Evolutionary conservation across 2,888 invertebrate species (phyloP).

Genomic region (Oligia latruncula): DNA sequence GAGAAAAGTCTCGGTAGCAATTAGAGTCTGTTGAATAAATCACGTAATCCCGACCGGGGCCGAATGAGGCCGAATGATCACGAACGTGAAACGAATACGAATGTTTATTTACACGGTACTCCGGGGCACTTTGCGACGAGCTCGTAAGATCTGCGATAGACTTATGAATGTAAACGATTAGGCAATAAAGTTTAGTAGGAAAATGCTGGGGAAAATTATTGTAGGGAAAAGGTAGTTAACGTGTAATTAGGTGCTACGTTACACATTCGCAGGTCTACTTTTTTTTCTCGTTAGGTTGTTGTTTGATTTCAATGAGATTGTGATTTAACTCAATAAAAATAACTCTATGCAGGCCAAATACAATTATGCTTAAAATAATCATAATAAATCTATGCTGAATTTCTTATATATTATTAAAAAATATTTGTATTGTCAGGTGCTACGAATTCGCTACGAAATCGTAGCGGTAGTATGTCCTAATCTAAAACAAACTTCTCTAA

Average conservation of each 20-base stretch:
- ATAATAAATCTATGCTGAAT: background rate
- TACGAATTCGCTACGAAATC: conserved; percentile 24
- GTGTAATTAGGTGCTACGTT: background rate
- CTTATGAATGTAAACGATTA: conserved; percentile 50
- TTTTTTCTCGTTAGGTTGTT: background rate
- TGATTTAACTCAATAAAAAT: background rate
- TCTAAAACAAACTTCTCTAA: background rate
- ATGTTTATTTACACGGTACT: conserved; percentile 77
- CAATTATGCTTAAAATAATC: background rate
- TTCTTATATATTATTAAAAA: background rate
- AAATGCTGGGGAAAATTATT: conserved; percentile 25
- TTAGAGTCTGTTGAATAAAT: conserved; percentile 75
- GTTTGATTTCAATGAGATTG: background rate
- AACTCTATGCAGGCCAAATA: background rate
- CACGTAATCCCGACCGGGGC: conserved; percentile 70
- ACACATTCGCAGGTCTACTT: background rate
- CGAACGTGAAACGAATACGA: conserved; percentile 71
- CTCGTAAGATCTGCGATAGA: conserved; percentile 48
- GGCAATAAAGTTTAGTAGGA: conserved; percentile 35
- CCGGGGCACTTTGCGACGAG: conserved; percentile 65
- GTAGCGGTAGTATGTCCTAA: background rate
- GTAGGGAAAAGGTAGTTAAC: background rate
- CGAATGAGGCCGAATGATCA: conserved; percentile 71
- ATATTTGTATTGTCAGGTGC: background rate
- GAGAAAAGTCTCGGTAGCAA: conserved; percentile 69